These are phyloP conservation scores for Pomatostomus ruficeps DNA, from an alignment of 2,113 vertebrate genomes.

Conservation along the genomic window DNA sequence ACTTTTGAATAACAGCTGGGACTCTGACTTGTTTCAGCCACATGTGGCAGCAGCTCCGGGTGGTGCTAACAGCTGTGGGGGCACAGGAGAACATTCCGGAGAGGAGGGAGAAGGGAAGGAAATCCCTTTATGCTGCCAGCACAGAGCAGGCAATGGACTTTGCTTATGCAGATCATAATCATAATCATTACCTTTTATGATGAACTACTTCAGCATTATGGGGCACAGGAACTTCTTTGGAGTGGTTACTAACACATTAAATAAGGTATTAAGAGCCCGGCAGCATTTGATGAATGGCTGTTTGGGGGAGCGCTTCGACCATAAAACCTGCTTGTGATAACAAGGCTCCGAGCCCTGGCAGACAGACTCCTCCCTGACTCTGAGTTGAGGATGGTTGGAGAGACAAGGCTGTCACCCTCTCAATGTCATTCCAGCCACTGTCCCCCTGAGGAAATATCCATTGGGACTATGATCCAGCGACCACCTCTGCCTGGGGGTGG, in stretches of 20 bases:
- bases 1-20: not conserved
- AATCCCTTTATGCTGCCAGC: constrained; percentile 15
- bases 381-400: not conserved
- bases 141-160: constrained; percentile 28
- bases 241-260: constrained; percentile 64
- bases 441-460: not conserved
- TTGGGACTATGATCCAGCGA: not conserved
- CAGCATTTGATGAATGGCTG: constrained; percentile 48
- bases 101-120: not conserved
- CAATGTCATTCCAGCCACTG: not conserved
- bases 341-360: not conserved
- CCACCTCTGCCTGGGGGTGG: not conserved
- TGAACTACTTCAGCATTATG: constrained; percentile 38
- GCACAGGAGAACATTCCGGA: not conserved
- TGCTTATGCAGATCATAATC: constrained; percentile 58
- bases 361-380: not conserved
- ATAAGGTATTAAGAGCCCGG: constrained; percentile 24
- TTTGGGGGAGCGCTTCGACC: constrained; percentile 26
- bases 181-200: constrained; percentile 60
- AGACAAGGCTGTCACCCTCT: not conserved
- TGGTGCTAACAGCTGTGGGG: not conserved
- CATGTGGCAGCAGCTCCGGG: not conserved
- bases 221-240: constrained; percentile 20
- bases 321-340: constrained; percentile 21
- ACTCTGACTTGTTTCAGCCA: not conserved